phyloP scores from a whole-genome alignment of 2,113 vertebrate genomes.

The Mugil cephalus region DNA sequence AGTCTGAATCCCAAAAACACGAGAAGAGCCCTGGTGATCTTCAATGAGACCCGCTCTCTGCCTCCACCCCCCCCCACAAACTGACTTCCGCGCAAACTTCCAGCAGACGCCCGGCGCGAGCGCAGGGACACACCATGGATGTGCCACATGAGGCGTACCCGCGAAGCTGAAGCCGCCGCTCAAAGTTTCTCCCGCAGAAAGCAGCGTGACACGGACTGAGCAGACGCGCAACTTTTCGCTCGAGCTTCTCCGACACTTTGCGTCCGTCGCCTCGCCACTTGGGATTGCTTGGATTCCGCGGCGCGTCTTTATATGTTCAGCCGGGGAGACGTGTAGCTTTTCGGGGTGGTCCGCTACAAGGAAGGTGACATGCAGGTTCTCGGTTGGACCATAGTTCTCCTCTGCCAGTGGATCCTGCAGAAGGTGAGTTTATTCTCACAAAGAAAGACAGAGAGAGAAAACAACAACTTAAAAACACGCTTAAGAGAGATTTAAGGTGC shows the following conservation, averaged over 20 bases:
- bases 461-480: neutral
- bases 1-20: constrained; percentile 60
- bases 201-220: constrained; percentile 46
- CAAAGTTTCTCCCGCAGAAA: constrained; percentile 58
- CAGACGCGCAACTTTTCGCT: constrained; percentile 47
- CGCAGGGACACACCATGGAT: constrained; percentile 73
- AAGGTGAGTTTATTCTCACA: constrained; percentile 75
- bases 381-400: constrained; percentile 82
- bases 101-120: constrained; percentile 53
- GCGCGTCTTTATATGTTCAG: constrained; percentile 79
- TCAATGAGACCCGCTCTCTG: constrained; percentile 36
- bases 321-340: constrained; percentile 79
- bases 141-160: constrained; percentile 73
- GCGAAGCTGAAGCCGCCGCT: constrained; percentile 67
- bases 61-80: constrained; percentile 41
- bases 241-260: constrained; percentile 40
- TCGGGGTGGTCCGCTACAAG: constrained; percentile 75
- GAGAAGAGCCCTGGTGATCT: constrained; percentile 67
- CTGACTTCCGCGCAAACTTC: constrained; percentile 77
- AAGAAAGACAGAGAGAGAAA: neutral
- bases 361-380: constrained; percentile 87
- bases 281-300: constrained; percentile 73
- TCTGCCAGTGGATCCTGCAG: constrained; percentile 85
- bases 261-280: constrained; percentile 37
- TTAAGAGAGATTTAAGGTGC: neutral